These are phyloP conservation scores for Noctua pronuba DNA, from an alignment of 2,888 invertebrate species.

Conservation along the genomic window DNA sequence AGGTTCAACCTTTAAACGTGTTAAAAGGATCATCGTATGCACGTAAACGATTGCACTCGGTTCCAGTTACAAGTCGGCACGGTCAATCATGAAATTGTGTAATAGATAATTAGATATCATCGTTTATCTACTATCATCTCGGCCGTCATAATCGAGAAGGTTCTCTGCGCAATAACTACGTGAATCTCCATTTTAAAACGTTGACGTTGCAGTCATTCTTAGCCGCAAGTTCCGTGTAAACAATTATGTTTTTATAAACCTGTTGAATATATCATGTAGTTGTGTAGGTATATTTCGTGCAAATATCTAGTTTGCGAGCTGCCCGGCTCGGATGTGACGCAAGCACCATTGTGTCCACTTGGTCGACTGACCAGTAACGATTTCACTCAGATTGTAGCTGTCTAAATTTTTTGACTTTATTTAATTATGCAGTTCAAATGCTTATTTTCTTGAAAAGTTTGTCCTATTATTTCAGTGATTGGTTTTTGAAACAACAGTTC, in stretches of 20 bases:
- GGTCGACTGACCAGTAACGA: constrained; percentile 79
- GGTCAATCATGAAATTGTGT: constrained; percentile 50
- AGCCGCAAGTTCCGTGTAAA: constrained; percentile 54
- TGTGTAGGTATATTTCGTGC: constrained; percentile 64
- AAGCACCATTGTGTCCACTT: constrained; percentile 82
- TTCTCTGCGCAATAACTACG: constrained; percentile 46
- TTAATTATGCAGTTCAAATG: constrained; percentile 5
- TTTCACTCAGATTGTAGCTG: constrained; percentile 78
- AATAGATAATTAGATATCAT: constrained; percentile 53
- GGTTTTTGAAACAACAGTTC: neutral
- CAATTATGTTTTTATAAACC: constrained; percentile 65
- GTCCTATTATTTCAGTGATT: neutral
- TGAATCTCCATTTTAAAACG: constrained; percentile 39
- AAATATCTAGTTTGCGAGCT: constrained; percentile 70
- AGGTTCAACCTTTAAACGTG: neutral
- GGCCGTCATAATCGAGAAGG: constrained; percentile 28
- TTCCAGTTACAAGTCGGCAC: constrained; percentile 71
- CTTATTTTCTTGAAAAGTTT: neutral
- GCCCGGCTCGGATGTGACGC: constrained; percentile 78
- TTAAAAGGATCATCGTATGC: neutral
- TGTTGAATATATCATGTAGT: constrained; percentile 37
- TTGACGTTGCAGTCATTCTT: constrained; percentile 37
- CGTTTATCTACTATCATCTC: constrained; percentile 29
- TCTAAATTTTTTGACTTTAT: constrained; percentile 70
- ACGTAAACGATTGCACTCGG: constrained; percentile 64